phyloP scores from a whole-genome alignment of 2,888 invertebrate species.

The Dermolepida albohirtum region DNA sequence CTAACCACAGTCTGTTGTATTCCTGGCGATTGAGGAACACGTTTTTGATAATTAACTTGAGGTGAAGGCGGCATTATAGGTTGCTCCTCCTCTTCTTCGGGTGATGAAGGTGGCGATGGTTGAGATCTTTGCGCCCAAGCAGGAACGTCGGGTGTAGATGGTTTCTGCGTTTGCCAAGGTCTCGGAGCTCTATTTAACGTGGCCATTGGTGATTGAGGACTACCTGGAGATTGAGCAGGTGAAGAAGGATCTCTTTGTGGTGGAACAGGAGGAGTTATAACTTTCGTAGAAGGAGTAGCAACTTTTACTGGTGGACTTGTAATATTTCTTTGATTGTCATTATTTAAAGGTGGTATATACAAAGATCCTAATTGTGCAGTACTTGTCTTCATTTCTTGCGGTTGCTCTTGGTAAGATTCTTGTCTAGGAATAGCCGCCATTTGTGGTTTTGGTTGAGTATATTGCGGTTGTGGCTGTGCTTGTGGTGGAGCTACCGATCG shows the following conservation, averaged over 20 bases:
- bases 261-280: conserved; percentile 60
- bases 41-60: conserved; percentile 57
- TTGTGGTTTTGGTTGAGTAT: conserved; percentile 45
- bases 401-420: conserved; percentile 39
- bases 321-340: conserved; percentile 41
- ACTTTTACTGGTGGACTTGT: conserved; percentile 59
- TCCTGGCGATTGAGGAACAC: conserved; percentile 58
- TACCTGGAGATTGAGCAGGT: conserved; percentile 51
- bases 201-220: conserved; percentile 63
- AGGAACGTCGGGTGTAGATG: conserved; percentile 65
- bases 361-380: conserved; percentile 67
- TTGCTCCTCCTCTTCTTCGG: conserved; percentile 1
- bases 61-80: conserved; percentile 62
- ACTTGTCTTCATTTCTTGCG: conserved; percentile 51
- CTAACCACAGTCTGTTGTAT: not conserved
- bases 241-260: conserved; percentile 50
- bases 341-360: conserved; percentile 67
- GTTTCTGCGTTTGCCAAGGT: conserved; percentile 69
- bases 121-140: conserved; percentile 64
- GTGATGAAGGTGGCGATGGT: conserved; percentile 29
- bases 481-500: conserved; percentile 43
- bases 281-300: conserved; percentile 25
- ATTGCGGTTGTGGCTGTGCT: conserved; percentile 32
- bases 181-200: conserved; percentile 71
- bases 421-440: conserved; percentile 39